phyloP scores from a whole-genome alignment of 2,888 invertebrate genomes.

The Lordiphosa andalusiaca region DNA sequence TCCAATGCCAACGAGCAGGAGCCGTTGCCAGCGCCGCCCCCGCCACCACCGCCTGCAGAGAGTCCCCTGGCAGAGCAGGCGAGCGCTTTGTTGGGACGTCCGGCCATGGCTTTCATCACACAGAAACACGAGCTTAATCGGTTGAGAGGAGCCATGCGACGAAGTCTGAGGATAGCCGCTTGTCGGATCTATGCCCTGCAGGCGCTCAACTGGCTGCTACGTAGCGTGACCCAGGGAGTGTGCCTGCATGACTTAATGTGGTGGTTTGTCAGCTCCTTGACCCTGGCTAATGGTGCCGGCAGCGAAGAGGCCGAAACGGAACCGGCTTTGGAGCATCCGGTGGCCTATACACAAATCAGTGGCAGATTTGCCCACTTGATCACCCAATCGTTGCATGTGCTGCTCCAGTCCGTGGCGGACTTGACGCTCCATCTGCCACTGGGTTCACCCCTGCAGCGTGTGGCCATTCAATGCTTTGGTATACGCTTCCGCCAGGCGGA shows the following conservation, averaged over 20 bases:
- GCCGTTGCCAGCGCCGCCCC: background rate
- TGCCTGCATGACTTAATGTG: constrained; percentile 97
- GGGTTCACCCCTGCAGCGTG: constrained; percentile 92
- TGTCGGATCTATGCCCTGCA: constrained; percentile 94
- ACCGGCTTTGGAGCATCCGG: constrained; percentile 85
- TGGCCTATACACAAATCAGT: constrained; percentile 89
- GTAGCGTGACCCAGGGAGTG: constrained; percentile 93
- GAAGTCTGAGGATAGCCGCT: constrained; percentile 89
- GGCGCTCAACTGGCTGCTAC: constrained; percentile 96
- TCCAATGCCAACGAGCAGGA: constrained; percentile 1
- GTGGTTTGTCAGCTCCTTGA: constrained; percentile 96
- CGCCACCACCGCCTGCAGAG: constrained; percentile 18
- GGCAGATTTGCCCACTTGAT: constrained; percentile 86
- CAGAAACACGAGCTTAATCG: constrained; percentile 92
- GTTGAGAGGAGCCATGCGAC: constrained; percentile 92
- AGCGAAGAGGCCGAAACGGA: constrained; percentile 75
- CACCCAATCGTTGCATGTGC: constrained; percentile 89
- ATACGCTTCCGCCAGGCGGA: constrained; percentile 93
- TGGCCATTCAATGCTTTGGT: constrained; percentile 96
- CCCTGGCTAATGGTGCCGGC: constrained; percentile 81
- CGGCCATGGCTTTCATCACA: constrained; percentile 92
- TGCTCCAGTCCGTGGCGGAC: constrained; percentile 95
- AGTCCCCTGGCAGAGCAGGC: too few species aligned
- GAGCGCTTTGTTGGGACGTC: constrained; percentile 81
- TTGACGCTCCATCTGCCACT: constrained; percentile 93